Evolutionary conservation across 2,113 vertebrate genomes (phyloP), one percentile per base, ranked within the genome.

Genomic region (Fregata magnificens): DNA sequence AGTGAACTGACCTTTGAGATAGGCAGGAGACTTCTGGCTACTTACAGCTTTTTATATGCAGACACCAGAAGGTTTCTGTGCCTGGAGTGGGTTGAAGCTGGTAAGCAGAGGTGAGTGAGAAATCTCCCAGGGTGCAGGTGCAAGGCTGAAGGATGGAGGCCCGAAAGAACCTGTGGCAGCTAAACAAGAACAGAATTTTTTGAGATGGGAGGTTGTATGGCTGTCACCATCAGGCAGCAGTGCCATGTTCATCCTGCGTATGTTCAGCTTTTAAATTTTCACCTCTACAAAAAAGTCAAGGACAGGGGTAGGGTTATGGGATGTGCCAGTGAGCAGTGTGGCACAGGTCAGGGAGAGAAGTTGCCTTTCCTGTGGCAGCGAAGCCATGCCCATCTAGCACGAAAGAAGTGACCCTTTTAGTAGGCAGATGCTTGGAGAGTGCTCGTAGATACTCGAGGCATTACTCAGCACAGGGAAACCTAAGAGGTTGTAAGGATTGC

Each of bases 391-490:
- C 14, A 32, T 44, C 36, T 53, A 69, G 47, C 26, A 7, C 0
- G 5, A 71, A 32, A 70, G 49, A 50, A 73, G 40, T 31, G 47
- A 82, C 72, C n/a, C 55, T 85, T 69, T 61, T 38, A 76, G 49
- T 22, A 62, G 76, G 24, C 79, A 90, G 40, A 11, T 50, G 32
- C n/a, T 81, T 90, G 73, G 24, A 91, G 40, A 45, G 55, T 50
- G 55, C 53, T 52, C 61, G 40, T 44, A 26, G 82, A 61, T 95
- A 86, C 22, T 77, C 9, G 0, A 15, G 32, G 40, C 72, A 50
- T 95, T 93, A 92, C 80, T 96, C 83, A 95, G 93, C 77, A 36
- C 26, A 59, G 69, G 69, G 89, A 79, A 95, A 96, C 80, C 32
- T 26, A 81, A 93, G 88, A 88, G 81, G 52, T 52, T 88, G 55